Conservation (phyloP, 2,113 vertebrate species). For the Crotalus helleri region DNA sequence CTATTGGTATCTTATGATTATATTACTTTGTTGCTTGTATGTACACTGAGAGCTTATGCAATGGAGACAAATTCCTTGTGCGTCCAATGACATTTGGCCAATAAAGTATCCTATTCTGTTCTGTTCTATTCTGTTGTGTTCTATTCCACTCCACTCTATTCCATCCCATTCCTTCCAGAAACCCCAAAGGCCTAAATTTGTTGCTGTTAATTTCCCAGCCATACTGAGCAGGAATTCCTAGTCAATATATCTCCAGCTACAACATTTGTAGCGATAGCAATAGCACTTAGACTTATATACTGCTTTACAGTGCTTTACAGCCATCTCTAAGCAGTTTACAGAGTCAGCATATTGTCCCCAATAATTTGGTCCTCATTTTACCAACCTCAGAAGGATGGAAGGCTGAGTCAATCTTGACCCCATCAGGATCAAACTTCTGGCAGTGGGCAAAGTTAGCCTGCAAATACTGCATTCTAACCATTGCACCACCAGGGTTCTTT, state of each 20-base stretch:
- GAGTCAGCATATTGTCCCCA: neutral
- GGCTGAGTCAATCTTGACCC: neutral
- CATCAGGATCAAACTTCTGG: neutral
- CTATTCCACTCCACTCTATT: too few species aligned
- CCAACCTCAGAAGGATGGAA: neutral
- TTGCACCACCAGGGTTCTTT: neutral
- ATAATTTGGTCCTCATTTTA: neutral
- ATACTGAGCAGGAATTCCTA: neutral
- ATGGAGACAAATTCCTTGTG: too few species aligned
- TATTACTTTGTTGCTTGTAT: neutral
- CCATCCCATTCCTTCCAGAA: neutral
- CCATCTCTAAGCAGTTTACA: neutral
- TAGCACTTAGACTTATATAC: neutral
- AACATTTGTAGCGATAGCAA: neutral
- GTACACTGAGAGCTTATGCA: neutral
- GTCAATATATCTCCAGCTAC: neutral
- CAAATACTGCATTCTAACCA: neutral
- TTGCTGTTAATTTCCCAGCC: neutral
- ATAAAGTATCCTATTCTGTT: neutral
- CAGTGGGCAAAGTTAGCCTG: neutral
- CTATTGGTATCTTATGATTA: neutral
- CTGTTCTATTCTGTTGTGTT: too few species aligned
- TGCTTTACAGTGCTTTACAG: neutral
- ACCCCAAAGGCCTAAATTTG: neutral
- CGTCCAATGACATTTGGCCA: neutral